phyloP scores from a whole-genome alignment of 2,797 vertebrate genomes.

The Acanthurus leucopareius region DNA sequence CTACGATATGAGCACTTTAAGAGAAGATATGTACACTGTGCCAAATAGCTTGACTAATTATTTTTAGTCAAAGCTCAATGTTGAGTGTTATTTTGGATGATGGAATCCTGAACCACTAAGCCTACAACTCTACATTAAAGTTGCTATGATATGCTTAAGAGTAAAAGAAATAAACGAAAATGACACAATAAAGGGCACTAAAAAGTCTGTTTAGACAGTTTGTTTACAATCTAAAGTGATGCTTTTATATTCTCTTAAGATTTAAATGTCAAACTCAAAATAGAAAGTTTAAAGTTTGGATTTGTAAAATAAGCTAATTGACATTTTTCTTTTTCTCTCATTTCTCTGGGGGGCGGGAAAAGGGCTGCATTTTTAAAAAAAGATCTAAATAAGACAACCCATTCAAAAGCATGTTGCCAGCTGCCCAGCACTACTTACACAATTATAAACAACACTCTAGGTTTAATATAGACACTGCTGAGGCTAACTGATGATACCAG shows the following conservation, averaged over 20 bases:
- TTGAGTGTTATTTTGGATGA: neutral
- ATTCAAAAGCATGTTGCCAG: neutral
- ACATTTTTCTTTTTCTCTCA: neutral
- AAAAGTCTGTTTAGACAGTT: no score
- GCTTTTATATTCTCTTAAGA: conserved; percentile 38
- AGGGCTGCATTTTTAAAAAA: no score
- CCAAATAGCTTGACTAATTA: no score
- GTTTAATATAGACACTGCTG: neutral
- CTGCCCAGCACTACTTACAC: neutral
- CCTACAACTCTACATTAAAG: conserved; percentile 24
- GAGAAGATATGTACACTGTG: no score
- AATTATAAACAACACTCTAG: conserved; percentile 5
- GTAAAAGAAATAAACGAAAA: conserved; percentile 13
- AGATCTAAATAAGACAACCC: no score
- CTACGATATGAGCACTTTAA: no score
- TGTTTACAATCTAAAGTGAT: neutral
- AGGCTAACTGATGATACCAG: neutral
- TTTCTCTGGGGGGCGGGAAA: no score
- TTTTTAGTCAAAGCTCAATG: no score
- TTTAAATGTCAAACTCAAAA: conserved; percentile 29
- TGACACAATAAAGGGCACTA: conserved; percentile 35
- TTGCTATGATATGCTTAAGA: conserved; percentile 20
- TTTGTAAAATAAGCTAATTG: conserved; percentile 29
- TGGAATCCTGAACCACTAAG: conserved; percentile 23
- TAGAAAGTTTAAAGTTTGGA: conserved; percentile 20